Evolutionary conservation across 2,888 invertebrate species (phyloP).

Genomic region (Clistopyga incitator): DNA sequence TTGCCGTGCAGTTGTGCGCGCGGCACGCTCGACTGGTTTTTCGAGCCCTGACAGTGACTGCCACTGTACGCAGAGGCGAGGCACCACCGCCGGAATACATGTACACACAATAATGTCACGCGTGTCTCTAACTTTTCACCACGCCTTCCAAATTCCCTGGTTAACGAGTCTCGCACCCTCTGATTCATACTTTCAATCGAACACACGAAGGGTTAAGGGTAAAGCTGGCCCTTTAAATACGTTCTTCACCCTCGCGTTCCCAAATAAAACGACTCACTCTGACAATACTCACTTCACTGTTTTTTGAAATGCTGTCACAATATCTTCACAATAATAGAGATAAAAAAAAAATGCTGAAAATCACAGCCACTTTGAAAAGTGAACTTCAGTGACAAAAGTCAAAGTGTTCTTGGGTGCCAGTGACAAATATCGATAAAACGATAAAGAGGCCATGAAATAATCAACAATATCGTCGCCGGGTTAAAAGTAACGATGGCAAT

Average conservation of each 20-base stretch:
- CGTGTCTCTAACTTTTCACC: conserved; percentile 62
- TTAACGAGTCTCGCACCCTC: conserved; percentile 39
- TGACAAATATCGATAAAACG: no score
- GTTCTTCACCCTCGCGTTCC: conserved; percentile 12
- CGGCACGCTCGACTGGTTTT: conserved; percentile 39
- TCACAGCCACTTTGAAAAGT: no score
- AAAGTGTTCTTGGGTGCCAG: no score
- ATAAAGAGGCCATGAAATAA: background rate
- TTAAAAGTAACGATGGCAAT: background rate
- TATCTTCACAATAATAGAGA: background rate
- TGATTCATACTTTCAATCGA: conserved; percentile 34
- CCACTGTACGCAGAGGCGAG: conserved; percentile 5
- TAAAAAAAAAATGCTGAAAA: background rate
- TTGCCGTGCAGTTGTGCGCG: conserved; percentile 36
- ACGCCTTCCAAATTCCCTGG: conserved; percentile 56
- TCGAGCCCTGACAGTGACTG: conserved; percentile 18
- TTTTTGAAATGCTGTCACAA: conserved; percentile 27
- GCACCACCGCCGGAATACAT: background rate
- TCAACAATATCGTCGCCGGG: background rate
- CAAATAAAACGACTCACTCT: background rate
- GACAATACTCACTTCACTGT: conserved; percentile 10
- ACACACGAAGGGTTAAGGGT: conserved; percentile 53
- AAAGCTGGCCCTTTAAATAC: conserved; percentile 7
- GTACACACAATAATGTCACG: conserved; percentile 48
- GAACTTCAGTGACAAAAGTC: no score